Evolutionary conservation across 2,888 invertebrate species (phyloP).

Genomic region (Sinotaia quadrata): DNA sequence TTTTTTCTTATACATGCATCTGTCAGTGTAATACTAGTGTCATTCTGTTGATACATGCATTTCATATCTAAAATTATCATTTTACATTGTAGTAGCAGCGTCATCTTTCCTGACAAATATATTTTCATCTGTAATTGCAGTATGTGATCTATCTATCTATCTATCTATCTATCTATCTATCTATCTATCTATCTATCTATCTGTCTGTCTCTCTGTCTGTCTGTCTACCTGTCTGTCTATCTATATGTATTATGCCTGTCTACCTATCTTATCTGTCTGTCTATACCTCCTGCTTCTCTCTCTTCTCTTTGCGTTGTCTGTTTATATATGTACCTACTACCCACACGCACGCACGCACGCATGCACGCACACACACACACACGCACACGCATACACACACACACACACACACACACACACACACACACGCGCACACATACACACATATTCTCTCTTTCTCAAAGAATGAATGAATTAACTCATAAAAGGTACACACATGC

Average conservation of each 20-base stretch:
- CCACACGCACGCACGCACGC: background rate
- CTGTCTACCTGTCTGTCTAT: too few relatives aligned
- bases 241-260: conserved; percentile 18
- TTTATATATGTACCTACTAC: too few relatives aligned
- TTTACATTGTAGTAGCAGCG: too few relatives aligned
- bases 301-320: too few relatives aligned
- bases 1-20: too few relatives aligned
- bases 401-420: conserved; percentile 7
- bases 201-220: too few relatives aligned
- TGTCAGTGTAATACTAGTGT: too few relatives aligned
- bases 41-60: too few relatives aligned
- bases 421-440: background rate
- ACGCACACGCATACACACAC: conserved; percentile 10
- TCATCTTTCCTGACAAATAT: too few relatives aligned
- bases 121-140: background rate
- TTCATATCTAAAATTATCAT: too few relatives aligned
- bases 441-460: background rate
- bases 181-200: conserved; percentile 24
- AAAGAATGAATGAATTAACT: background rate
- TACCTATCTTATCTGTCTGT: conserved; percentile 19
- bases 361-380: conserved; percentile 10
- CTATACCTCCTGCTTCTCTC: too few relatives aligned
- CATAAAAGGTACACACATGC: background rate
- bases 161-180: conserved; percentile 20
- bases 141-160: background rate